Conservation (phyloP, 2,797 vertebrate species). For the Enteromius trimaculatus region DNA sequence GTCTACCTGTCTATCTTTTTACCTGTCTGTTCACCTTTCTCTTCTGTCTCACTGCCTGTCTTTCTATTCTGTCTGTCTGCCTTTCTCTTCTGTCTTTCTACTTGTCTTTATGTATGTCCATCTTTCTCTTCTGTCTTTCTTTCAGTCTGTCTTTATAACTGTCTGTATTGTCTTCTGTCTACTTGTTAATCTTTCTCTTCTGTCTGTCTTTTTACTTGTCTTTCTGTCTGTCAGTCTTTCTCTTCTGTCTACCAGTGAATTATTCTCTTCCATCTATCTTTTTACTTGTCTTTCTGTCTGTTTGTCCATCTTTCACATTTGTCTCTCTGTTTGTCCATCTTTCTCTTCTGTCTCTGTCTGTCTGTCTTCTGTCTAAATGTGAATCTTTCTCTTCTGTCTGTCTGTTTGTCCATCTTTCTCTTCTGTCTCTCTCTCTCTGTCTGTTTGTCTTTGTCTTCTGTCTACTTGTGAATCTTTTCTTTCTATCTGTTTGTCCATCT, state of each 20-base stretch:
- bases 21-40: not conserved
- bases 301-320: not conserved
- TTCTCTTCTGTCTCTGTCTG: no score
- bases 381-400: not conserved
- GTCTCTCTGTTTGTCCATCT: not conserved
- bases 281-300: not conserved
- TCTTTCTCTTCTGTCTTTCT: not conserved
- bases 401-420: not conserved
- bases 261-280: not conserved
- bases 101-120: not conserved
- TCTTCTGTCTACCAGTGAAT: no score
- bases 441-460: not conserved
- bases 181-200: not conserved
- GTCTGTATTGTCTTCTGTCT: not conserved
- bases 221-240: not conserved
- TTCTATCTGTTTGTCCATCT: not conserved
- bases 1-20: no score
- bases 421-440: not conserved
- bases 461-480: not conserved
- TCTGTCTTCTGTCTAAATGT: not conserved
- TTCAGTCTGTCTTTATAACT: not conserved
- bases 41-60: no score
- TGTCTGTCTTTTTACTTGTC: not conserved
- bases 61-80: not conserved
- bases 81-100: not conserved